phyloP scores from a whole-genome alignment of 2,113 vertebrate species.

The Parus major region DNA sequence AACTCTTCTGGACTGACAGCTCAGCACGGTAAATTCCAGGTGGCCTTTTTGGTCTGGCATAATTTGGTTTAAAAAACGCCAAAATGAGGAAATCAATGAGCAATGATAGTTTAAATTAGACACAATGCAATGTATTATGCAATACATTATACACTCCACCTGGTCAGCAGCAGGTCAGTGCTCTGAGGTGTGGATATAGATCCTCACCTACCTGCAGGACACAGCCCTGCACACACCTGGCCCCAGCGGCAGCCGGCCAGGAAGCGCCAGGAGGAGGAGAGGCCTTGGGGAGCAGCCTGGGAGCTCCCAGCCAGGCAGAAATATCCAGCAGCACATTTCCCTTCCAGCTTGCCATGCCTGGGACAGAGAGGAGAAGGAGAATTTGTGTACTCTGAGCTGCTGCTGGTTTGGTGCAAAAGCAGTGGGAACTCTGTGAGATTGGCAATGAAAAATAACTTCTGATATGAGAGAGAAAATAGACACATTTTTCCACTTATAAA shows the following conservation, averaged over 20 bases:
- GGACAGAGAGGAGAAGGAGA: neutral
- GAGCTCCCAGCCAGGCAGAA: slow-evolving; percentile 86
- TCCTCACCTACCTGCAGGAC: slow-evolving; percentile 81
- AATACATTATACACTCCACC: too few relatives aligned
- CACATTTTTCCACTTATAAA: neutral
- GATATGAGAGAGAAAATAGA: rapidly evolving
- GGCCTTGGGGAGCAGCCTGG: slow-evolving; percentile 71
- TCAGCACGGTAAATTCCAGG: neutral
- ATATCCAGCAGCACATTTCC: slow-evolving; percentile 85
- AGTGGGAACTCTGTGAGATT: rapidly evolving
- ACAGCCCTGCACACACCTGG: slow-evolving; percentile 79
- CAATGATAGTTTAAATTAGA: neutral
- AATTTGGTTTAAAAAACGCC: neutral
- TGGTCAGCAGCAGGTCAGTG: neutral
- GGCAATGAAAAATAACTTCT: neutral
- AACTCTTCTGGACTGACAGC: neutral
- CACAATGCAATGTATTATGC: rapidly evolving
- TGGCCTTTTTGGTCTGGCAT: neutral
- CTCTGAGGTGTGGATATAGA: rapidly evolving
- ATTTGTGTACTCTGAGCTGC: rapidly evolving
- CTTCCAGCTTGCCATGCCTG: slow-evolving; percentile 82
- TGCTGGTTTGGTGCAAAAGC: neutral
- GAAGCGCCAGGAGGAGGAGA: slow-evolving; percentile 41
- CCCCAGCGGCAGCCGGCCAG: slow-evolving; percentile 77
- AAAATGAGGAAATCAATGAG: rapidly evolving